Conservation (phyloP, 1,140 invertebrate species). For the Probaryconus sp. region DNA sequence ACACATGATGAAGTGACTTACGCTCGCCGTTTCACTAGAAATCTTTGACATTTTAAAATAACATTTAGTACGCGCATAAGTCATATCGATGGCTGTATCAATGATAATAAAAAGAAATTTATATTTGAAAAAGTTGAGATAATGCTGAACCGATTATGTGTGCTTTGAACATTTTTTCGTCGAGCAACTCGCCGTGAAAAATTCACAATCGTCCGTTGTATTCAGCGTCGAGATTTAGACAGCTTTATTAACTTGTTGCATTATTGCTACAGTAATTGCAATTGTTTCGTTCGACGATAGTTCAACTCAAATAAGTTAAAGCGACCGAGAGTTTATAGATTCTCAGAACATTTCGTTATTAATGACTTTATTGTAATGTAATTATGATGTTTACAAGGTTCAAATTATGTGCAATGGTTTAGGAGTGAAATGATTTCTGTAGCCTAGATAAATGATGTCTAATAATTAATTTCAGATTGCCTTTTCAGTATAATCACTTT, state of each 20-base stretch:
- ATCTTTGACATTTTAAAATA: constrained; percentile 60
- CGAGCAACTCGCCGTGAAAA: constrained; percentile 3
- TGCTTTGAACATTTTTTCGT: constrained; percentile 17
- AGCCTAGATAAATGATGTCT: too few species aligned
- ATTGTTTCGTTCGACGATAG: constrained; percentile 28
- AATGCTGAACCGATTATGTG: not conserved
- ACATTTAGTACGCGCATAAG: constrained; percentile 57
- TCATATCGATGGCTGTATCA: constrained; percentile 57
- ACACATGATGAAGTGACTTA: constrained; percentile 58
- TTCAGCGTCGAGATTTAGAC: not conserved
- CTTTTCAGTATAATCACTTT: too few species aligned
- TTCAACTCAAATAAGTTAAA: not conserved
- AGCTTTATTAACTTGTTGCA: constrained; percentile 42
- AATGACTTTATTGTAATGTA: constrained; percentile 30
- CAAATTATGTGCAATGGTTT: constrained; percentile 4
- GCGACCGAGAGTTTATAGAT: not conserved
- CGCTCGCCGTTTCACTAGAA: constrained; percentile 44
- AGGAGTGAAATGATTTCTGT: too few species aligned
- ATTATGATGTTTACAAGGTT: not conserved
- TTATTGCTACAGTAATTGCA: constrained; percentile 23
- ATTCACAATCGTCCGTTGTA: constrained; percentile 9
- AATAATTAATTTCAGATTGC: too few species aligned
- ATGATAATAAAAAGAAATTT: constrained; percentile 47
- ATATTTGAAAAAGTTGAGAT: constrained; percentile 14
- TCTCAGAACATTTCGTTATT: constrained; percentile 27